phyloP scores from a whole-genome alignment of 2,888 invertebrate species.

The Oxycera nigricornis region DNA sequence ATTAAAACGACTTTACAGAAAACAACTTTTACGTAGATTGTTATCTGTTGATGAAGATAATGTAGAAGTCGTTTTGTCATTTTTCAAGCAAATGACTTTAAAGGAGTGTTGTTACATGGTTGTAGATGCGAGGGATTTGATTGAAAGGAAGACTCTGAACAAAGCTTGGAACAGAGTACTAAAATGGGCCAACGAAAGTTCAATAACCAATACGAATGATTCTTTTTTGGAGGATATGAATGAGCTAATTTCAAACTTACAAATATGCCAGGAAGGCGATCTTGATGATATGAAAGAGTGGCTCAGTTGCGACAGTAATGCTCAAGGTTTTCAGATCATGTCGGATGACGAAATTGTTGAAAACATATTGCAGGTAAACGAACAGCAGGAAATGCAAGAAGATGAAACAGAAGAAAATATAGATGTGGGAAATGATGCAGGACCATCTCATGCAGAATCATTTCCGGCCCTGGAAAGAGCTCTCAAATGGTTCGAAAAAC shows the following conservation, averaged over 20 bases:
- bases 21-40: background rate
- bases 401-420: background rate
- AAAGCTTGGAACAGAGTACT: background rate
- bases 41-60: background rate
- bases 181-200: background rate
- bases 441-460: conserved; percentile 44
- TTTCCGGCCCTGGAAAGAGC: conserved; percentile 45
- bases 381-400: background rate
- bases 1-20: conserved; percentile 43
- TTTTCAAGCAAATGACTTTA: background rate
- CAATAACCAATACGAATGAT: background rate
- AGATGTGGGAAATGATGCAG: conserved; percentile 28
- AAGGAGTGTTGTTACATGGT: background rate
- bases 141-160: background rate
- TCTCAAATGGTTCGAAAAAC: conserved; percentile 45
- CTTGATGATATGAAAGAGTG: conserved; percentile 46
- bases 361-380: background rate
- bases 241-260: background rate
- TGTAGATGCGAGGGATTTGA: background rate
- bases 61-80: background rate
- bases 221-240: background rate
- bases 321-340: conserved; percentile 30
- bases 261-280: conserved; percentile 41
- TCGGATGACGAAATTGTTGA: conserved; percentile 37
- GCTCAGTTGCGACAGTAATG: conserved; percentile 46